Percentiles rank a stretch among this genome's conserved stretches.
These are phyloP conservation scores for Nicator chloris DNA, from an alignment of 2,113 vertebrate species.

Conservation along the genomic window DNA sequence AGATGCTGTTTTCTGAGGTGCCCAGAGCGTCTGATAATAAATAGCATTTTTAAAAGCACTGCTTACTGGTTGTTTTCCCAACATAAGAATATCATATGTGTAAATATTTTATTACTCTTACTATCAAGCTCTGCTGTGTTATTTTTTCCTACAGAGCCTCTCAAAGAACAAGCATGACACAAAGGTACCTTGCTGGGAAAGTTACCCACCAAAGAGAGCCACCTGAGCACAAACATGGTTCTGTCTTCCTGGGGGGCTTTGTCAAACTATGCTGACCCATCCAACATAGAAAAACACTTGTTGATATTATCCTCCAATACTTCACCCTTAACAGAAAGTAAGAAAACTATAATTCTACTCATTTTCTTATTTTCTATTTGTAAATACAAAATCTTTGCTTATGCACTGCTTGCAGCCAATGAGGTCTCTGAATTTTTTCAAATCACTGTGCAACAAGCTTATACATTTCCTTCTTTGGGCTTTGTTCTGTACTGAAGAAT, in stretches of 20 bases:
- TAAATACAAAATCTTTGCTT: background rate
- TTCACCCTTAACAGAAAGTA: background rate
- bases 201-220: background rate
- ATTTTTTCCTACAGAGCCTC: background rate
- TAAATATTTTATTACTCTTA: background rate
- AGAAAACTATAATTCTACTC: background rate
- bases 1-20: background rate
- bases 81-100: background rate
- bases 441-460: background rate
- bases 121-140: background rate
- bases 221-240: background rate
- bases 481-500: background rate
- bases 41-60: background rate
- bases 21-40: background rate
- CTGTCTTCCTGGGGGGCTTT: background rate
- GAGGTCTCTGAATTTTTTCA: background rate
- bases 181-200: background rate
- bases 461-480: background rate
- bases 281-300: rapidly evolving
- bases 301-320: background rate
- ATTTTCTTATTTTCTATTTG: background rate
- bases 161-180: background rate
- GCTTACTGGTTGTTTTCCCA: background rate
- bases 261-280: background rate
- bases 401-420: background rate